A percentile compares a stretch with the other conserved stretches of the same genome.
These are phyloP conservation scores for Noctua pronuba DNA, from an alignment of 2,888 invertebrate species.

Conservation along the genomic window DNA sequence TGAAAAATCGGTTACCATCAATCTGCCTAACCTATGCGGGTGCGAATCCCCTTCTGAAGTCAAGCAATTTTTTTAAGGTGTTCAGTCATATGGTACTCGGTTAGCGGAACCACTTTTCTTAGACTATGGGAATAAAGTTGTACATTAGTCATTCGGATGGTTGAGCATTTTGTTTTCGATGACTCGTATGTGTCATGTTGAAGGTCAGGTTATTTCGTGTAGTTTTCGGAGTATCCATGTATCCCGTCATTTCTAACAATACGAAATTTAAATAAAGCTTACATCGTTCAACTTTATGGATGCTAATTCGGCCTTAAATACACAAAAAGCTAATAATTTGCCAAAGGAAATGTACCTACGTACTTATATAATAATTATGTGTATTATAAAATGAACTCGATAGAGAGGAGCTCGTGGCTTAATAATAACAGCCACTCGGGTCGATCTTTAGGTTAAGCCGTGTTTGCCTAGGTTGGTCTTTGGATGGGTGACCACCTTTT, in stretches of 20 bases:
- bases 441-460: no score
- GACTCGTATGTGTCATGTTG: constrained; percentile 5
- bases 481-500: no score
- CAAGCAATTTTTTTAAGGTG: constrained; percentile 75
- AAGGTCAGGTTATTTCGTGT: constrained; percentile 4
- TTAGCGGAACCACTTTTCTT: constrained; percentile 70
- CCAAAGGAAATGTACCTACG: not conserved
- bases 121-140: constrained; percentile 73
- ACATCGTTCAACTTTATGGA: not conserved
- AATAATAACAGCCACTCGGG: no score
- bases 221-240: not conserved
- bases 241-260: not conserved
- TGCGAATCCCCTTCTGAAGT: constrained; percentile 75
- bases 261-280: not conserved
- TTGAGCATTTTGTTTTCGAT: constrained; percentile 22
- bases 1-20: constrained; percentile 78
- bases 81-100: constrained; percentile 70
- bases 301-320: not conserved
- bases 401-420: no score
- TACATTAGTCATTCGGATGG: constrained; percentile 71
- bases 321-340: not conserved
- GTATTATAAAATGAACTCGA: not conserved
- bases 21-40: constrained; percentile 76
- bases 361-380: not conserved
- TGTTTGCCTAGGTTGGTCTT: no score